Conservation (phyloP, 2,797 vertebrate species). For the Eleutherodactylus coqui region DNA sequence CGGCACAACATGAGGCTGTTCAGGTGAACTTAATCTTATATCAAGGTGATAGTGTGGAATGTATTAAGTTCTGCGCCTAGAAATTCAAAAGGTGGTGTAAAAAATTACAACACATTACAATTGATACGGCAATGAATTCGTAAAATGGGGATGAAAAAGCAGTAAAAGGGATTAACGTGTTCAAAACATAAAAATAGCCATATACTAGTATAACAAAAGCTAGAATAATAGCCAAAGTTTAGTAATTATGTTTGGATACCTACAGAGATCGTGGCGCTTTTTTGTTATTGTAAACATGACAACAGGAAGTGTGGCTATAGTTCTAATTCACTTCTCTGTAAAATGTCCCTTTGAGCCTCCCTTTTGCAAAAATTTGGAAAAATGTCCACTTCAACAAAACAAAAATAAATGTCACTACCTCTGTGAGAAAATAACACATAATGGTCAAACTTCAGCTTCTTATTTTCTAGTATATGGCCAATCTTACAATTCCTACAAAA, state of each 20-base stretch:
- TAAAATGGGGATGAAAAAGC: too few species aligned
- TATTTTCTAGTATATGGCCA: background rate
- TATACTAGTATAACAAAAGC: background rate
- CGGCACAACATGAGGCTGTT: background rate
- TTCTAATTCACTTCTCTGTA: background rate
- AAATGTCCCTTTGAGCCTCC: background rate
- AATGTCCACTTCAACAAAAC: background rate
- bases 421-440: background rate
- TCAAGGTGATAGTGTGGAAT: background rate
- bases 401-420: background rate
- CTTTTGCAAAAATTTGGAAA: background rate
- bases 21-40: background rate
- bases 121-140: too few species aligned
- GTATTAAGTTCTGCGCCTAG: background rate
- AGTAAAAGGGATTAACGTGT: too few species aligned
- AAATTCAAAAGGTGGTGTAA: background rate
- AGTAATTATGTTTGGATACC: background rate
- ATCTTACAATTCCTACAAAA: background rate
- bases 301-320: background rate
- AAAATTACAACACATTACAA: background rate
- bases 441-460: background rate
- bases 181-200: background rate
- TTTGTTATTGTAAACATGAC: background rate
- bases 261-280: background rate
- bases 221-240: background rate